phyloP scores from a whole-genome alignment of 2,888 invertebrate species.

The Drosophila meridionalis region DNA sequence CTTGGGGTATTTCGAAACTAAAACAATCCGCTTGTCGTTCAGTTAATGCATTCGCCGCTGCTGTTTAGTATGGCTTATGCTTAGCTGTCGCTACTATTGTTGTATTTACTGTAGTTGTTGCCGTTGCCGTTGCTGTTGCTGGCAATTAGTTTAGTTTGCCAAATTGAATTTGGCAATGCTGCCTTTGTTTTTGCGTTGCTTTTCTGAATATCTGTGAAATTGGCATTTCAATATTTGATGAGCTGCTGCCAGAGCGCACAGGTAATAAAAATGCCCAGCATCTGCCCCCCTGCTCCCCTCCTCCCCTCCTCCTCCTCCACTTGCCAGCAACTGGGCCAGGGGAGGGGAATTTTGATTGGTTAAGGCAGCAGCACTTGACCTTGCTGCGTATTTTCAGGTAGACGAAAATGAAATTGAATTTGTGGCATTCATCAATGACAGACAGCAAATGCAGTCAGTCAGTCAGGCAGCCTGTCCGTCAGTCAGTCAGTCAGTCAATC shows the following conservation, averaged over 20 bases:
- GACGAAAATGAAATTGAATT: constrained; percentile 31
- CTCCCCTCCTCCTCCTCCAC: neutral
- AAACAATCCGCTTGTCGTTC: constrained; percentile 6
- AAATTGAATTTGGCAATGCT: constrained; percentile 67
- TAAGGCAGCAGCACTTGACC: constrained; percentile 38
- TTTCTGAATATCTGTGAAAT: constrained; percentile 72
- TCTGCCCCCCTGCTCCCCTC: neutral
- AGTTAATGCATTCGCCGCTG: constrained; percentile 6
- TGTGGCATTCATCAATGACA: constrained; percentile 41
- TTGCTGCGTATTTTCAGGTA: constrained; percentile 23
- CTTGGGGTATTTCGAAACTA: neutral
- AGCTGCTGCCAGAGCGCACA: constrained; percentile 51
- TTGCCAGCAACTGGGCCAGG: neutral
- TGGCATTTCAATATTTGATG: constrained; percentile 78
- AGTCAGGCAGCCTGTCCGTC: constrained; percentile 30
- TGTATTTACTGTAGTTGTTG: constrained; percentile 3
- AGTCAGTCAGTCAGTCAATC: constrained; percentile 12
- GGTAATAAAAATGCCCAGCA: constrained; percentile 60
- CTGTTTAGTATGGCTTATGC: constrained; percentile 38
- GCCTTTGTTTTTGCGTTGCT: constrained; percentile 32
- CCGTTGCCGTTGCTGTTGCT: constrained; percentile 17
- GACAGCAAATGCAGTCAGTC: constrained; percentile 25
- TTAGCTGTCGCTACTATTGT: constrained; percentile 6
- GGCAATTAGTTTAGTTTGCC: constrained; percentile 62
- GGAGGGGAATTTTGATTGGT: constrained; percentile 28